These are phyloP conservation scores for Crotalus horridus DNA, from an alignment of 2,113 vertebrate genomes.

Conservation along the genomic window DNA sequence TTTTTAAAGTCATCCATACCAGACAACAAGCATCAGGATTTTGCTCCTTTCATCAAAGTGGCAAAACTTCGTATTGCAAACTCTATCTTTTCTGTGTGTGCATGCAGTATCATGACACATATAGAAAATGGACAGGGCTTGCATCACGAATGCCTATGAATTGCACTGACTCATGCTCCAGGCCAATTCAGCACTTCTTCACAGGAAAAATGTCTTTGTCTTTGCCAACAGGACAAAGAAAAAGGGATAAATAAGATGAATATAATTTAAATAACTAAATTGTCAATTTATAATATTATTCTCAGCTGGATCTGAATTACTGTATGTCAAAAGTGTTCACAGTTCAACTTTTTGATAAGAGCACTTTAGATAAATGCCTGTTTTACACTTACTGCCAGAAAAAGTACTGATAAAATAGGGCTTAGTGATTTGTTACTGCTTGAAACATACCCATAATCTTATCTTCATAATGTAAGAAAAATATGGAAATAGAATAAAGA, in stretches of 20 bases:
- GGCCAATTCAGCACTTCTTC: neutral
- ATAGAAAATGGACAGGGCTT: neutral
- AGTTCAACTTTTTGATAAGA: slow-evolving; percentile 43
- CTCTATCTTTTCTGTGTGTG: neutral
- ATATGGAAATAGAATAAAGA: neutral
- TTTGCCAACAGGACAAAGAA: neutral
- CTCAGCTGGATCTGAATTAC: slow-evolving; percentile 47
- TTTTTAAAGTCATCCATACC: too few species aligned
- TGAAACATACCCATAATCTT: neutral
- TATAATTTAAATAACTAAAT: neutral
- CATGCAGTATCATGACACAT: neutral
- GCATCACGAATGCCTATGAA: neutral
- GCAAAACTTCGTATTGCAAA: neutral
- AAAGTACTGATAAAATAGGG: neutral
- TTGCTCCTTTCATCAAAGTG: neutral
- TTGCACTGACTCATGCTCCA: neutral
- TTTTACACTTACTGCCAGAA: neutral
- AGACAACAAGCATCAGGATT: neutral
- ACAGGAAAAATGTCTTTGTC: neutral
- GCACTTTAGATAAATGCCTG: neutral
- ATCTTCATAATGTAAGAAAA: neutral
- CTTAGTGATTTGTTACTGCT: neutral
- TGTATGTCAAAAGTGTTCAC: slow-evolving; percentile 34
- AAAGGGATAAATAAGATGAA: neutral
- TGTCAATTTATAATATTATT: slow-evolving; percentile 47